Base-by-base conservation (phyloP, 1,140 invertebrate species). In the Aradophagus sp. region DNA sequence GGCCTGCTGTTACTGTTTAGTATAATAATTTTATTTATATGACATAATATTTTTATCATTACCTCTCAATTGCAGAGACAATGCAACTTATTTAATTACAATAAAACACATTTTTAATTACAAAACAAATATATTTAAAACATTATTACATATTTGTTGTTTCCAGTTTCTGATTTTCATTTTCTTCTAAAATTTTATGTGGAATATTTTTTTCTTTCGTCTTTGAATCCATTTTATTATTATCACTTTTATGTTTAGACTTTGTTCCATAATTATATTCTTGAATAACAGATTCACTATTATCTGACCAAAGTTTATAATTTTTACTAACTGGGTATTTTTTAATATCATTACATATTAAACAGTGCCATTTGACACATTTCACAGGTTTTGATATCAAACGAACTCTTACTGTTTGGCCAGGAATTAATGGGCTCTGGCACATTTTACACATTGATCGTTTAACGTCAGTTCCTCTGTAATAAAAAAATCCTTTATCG, bases 391-490 rank as follows among this genome's bases (percentile, higher is more conserved):
- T 85, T 11, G 81, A 80, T 17, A 73, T 17, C 27, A 85, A 50
- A 44, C 84, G 75, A 20, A 85, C 78, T 62, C 27, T 80, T n/a
- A 79, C 79, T 11, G 84, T 84, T 56, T 83, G 72, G 13, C 84
- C 84, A 48, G 84, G 79, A 53, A 85, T 77, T n/a, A 86, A 63
- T 8, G 82, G 81, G 59, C 75, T 72, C 34, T 84, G 78, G 44
- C 84, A 86, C 11, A 32, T 27, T 74, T 85, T 85, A 34, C 84
- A 86, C 12, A 85, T 73, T 1, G 75, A 78, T 31, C 79, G 76
- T 52, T 86, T 86, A 12, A 86, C 29, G 55, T 81, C 73, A 4
- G 79, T 77, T 31, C 83, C 82, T 55, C 84, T 86, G 20, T 5
- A 65, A 41, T 72, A 56, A 2, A 26, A 36, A 59, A 41, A 8